A percentile compares a stretch with the other conserved stretches of the same genome.
Conservation (phyloP, 1,140 invertebrate species). For the Argopecten irradians region DNA sequence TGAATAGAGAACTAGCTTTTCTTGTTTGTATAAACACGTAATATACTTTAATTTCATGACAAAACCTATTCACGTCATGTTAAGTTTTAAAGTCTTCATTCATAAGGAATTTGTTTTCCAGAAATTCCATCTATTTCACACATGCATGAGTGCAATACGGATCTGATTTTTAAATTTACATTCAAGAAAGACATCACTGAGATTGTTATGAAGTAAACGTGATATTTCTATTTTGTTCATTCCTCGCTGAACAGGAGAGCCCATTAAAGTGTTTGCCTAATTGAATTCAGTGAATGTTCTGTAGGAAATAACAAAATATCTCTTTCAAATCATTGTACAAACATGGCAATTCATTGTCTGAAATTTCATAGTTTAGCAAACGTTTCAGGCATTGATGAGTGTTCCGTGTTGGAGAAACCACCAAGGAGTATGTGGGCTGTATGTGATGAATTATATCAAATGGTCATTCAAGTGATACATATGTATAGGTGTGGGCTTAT, state of each 20-base stretch:
- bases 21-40: no score
- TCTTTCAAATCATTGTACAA: neutral
- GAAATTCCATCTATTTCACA: neutral
- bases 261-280: neutral
- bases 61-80: neutral
- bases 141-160: neutral
- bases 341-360: neutral
- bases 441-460: neutral
- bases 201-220: neutral
- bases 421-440: neutral
- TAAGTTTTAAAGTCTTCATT: neutral
- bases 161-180: constrained; percentile 12
- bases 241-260: neutral
- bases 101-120: neutral
- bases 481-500: neutral
- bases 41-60: no score
- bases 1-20: no score
- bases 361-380: neutral
- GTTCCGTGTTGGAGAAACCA: neutral
- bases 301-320: neutral
- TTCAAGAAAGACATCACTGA: constrained; percentile 1
- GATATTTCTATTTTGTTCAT: neutral
- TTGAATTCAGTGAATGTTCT: neutral
- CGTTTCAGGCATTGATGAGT: neutral
- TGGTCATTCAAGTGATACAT: neutral